Base-by-base conservation (phyloP, 2,797 vertebrate species). In the Petrocephalus schoutedeni region DNA sequence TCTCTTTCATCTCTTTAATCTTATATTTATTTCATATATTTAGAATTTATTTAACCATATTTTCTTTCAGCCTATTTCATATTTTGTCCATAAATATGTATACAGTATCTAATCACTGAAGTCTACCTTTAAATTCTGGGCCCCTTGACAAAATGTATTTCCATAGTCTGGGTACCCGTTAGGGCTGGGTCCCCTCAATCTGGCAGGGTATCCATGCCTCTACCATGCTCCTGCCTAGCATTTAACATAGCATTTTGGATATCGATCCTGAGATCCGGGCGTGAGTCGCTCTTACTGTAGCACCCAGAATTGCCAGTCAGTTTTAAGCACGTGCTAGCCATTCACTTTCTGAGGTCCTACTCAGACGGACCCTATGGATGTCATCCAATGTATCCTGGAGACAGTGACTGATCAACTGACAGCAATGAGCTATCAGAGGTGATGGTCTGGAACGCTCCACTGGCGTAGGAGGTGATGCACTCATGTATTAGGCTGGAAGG, bases 241-340 rank as follows among this genome's bases (percentile, higher is more conserved):
- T 28, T 28, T 28, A 28, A 28, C 28, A 28, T 28, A 28, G 28
- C 28, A 28, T 28, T 86, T 23, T 41, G 32, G 56, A n/a, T 41
- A 86, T 86, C 6, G 84, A 86, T 86, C 32, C n/a, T 14, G 28
- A 3, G 4, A 51, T 57, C 28, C 8, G 3, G 53, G 53, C 28
- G 1, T 14, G 4, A 28, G 56, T 45, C 56, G 14, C 6, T 86
- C 53, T 56, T 14, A 6, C 32, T 36, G 84, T 51, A 57, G 56
- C 21, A 54, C 82, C 21, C 82, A n/a, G 32, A 86, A 86, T 86
- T 86, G 56, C 84, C 53, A 58, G 56, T 59, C 56, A 58, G 56
- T 57, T 41, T 32, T 51, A 54, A 83, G 36, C 80, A 54, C 80
- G 21, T 83, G 49, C 45, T 83, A 21, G 54, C n/a, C 8, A 49